phyloP scores from a whole-genome alignment of 2,113 vertebrate species.

The Platysternon megacephalum region DNA sequence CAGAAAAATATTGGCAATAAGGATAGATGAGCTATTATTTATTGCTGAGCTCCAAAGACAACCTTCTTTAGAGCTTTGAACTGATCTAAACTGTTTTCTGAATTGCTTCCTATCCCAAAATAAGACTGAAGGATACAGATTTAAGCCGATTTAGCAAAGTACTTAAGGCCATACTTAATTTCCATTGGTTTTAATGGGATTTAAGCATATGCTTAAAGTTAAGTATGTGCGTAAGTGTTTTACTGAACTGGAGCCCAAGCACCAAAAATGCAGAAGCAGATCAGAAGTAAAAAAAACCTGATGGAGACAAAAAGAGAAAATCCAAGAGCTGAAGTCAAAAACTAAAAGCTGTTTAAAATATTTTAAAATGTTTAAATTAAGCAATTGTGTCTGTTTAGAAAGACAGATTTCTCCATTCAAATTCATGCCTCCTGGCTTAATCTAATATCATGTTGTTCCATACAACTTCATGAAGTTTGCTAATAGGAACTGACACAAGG shows the following conservation, averaged over 20 bases:
- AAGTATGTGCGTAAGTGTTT: background rate
- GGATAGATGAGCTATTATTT: background rate
- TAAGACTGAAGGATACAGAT: background rate
- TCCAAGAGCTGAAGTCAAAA: background rate
- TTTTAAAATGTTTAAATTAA: background rate
- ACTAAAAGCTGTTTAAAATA: background rate
- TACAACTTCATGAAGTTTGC: background rate
- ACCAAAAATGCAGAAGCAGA: background rate
- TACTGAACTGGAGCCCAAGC: background rate
- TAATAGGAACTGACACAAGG: background rate
- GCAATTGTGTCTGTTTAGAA: constrained; percentile 5
- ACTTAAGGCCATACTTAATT: background rate
- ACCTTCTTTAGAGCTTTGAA: background rate
- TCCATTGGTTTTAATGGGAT: background rate
- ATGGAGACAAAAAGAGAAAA: background rate
- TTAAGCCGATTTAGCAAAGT: background rate
- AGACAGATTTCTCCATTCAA: background rate
- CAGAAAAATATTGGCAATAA: background rate
- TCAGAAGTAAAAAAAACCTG: background rate
- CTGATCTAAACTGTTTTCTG: background rate
- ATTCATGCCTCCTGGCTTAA: constrained; percentile 40
- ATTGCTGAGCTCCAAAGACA: rapidly evolving
- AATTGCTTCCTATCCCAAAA: background rate
- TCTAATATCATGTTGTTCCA: background rate
- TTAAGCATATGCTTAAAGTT: background rate